A percentile compares a stretch with the other conserved stretches of the same genome.
phyloP scores from a whole-genome alignment of 2,797 vertebrate species.

The Cossypha niveicapilla region DNA sequence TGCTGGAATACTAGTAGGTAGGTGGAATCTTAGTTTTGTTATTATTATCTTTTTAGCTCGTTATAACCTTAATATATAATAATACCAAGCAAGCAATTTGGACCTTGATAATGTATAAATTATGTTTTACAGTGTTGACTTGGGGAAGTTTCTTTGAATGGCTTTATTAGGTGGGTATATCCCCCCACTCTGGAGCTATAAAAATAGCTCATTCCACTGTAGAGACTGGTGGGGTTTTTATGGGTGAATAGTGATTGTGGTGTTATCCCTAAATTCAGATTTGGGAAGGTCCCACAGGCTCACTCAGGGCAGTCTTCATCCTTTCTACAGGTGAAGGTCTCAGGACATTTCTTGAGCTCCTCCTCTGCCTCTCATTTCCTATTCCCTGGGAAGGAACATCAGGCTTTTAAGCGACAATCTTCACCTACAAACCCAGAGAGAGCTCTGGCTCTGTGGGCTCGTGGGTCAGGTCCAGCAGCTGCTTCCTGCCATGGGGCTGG shows the following conservation, averaged over 20 bases:
- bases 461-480: rapidly evolving
- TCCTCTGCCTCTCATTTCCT: background rate
- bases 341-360: background rate
- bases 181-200: background rate
- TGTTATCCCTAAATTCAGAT: rapidly evolving
- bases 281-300: background rate
- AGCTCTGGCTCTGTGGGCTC: rapidly evolving
- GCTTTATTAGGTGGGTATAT: background rate
- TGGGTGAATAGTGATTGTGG: background rate
- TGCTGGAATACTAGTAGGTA: background rate
- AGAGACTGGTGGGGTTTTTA: background rate
- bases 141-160: background rate
- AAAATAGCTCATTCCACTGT: background rate
- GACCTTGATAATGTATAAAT: background rate
- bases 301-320: background rate
- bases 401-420: background rate
- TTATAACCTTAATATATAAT: background rate
- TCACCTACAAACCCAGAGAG: rapidly evolving
- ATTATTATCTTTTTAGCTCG: background rate
- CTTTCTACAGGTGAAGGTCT: background rate
- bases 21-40: background rate
- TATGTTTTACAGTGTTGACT: background rate
- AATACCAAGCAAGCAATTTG: background rate
- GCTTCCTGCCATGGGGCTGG: background rate
- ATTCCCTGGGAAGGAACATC: background rate